Evolutionary conservation across 2,113 vertebrate genomes (phyloP), one percentile per base, ranked within the genome.

Genomic region (Picathartes gymnocephalus): DNA sequence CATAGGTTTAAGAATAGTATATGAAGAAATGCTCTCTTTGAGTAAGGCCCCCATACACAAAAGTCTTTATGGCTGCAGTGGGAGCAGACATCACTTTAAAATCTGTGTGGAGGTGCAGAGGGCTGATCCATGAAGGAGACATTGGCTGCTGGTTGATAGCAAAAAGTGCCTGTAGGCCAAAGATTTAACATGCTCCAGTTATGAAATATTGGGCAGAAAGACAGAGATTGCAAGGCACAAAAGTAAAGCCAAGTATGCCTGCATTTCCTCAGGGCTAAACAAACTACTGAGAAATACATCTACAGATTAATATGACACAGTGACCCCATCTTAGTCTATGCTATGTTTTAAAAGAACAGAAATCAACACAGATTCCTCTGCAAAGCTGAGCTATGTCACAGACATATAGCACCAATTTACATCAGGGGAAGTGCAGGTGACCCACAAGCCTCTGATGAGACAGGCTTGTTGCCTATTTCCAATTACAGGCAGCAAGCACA

Each of bases 131-230:
- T 23, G 24, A 85, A 90, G 68, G 31, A 77, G 90, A 90, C 62
- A 64, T 1, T 22, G 37, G 42, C 31, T 95, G 40, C 54, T 74
- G 35, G 51, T 9, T 90, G 72, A 51, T 7, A 72, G 33, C 54
- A 91, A 69, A 81, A 77, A 69, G 37, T 73, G 66, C 84, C 89
- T 12, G 2, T 30, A 78, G 88, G 90, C 61, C 74, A 88, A 86
- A 64, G 72, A 96, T 96, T 93, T 96, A 86, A 80, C 74, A 82
- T 68, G 89, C 95, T 94, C 92, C 70, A 94, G 17, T 96, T 97
- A 92, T 40, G 53, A 95, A 91, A 68, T 74, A 84, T 4, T 35
- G 80, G 87, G 62, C 74, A 81, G 77, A 76, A 96, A 88, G 89
- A 56, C n/a, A 87, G 15, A 88, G 82, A 81, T 86, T 94, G 62